Percentiles rank a stretch among this genome's conserved stretches.
Evolutionary conservation across 2,113 vertebrate genomes (phyloP).

Genomic region (Hystrix cristata): DNA sequence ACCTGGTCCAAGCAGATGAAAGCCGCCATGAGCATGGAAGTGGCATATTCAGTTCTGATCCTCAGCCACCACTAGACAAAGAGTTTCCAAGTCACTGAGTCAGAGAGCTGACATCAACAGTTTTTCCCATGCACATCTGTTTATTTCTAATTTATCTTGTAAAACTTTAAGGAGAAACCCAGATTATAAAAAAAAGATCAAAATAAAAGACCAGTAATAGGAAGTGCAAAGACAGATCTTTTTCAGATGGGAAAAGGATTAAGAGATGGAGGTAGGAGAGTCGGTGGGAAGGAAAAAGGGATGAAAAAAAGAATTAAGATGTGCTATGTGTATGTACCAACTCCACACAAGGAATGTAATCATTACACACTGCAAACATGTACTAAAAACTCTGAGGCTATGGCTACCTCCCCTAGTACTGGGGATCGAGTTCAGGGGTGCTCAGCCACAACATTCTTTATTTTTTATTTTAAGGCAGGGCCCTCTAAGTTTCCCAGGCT

Average conservation of each 20-base stretch:
- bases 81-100: neutral
- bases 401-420: neutral
- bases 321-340: neutral
- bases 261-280: neutral
- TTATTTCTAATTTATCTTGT: neutral
- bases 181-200: neutral
- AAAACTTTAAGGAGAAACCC: neutral
- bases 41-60: neutral
- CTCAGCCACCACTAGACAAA: neutral
- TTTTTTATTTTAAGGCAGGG: neutral
- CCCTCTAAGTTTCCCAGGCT: neutral
- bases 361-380: neutral
- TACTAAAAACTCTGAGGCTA: too few relatives aligned
- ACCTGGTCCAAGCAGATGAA: neutral
- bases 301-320: neutral
- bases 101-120: neutral
- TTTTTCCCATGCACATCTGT: neutral
- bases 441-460: neutral
- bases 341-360: neutral
- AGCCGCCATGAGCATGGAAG: neutral
- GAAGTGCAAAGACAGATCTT: neutral
- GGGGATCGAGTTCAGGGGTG: neutral
- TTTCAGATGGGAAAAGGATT: neutral
- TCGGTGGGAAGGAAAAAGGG: neutral
- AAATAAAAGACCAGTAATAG: neutral